Conservation (phyloP, 2,888 invertebrate genomes). For the Drosophila subsilvestris region DNA sequence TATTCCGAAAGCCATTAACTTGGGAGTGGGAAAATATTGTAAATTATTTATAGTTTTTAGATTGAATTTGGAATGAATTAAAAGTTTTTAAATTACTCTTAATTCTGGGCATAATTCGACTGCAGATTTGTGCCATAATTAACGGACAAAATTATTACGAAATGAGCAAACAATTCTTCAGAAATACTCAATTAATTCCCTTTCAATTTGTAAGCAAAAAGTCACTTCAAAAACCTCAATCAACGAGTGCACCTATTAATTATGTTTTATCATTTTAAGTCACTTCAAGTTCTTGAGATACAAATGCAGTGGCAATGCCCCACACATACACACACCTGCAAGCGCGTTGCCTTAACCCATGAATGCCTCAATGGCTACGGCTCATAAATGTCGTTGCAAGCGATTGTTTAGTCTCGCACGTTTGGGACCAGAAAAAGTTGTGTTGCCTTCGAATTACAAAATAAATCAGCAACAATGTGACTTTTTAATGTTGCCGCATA, state of each 20-base stretch:
- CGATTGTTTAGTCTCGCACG: conserved; percentile 59
- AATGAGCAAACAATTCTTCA: not conserved
- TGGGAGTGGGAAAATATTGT: not conserved
- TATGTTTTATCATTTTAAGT: not conserved
- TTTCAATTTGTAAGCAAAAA: not conserved
- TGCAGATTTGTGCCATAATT: no score
- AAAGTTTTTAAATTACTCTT: no score
- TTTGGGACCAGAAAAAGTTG: conserved; percentile 64
- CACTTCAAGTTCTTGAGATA: not conserved
- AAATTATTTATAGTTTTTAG: not conserved
- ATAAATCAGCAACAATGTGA: conserved; percentile 79
- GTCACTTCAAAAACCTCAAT: not conserved
- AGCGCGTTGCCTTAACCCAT: conserved; percentile 13
- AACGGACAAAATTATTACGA: not conserved
- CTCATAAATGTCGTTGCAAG: conserved; percentile 62
- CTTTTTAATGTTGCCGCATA: conserved; percentile 71
- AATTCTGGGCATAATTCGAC: no score
- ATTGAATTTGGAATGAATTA: no score
- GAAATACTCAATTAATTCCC: not conserved
- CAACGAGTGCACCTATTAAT: not conserved
- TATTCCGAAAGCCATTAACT: conserved; percentile 16
- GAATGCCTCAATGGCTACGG: conserved; percentile 41
- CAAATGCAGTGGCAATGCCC: not conserved
- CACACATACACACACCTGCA: not conserved
- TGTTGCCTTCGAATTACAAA: conserved; percentile 69